Base-by-base conservation (phyloP, 2,797 vertebrate genomes). In the Okamejei kenojei region DNA sequence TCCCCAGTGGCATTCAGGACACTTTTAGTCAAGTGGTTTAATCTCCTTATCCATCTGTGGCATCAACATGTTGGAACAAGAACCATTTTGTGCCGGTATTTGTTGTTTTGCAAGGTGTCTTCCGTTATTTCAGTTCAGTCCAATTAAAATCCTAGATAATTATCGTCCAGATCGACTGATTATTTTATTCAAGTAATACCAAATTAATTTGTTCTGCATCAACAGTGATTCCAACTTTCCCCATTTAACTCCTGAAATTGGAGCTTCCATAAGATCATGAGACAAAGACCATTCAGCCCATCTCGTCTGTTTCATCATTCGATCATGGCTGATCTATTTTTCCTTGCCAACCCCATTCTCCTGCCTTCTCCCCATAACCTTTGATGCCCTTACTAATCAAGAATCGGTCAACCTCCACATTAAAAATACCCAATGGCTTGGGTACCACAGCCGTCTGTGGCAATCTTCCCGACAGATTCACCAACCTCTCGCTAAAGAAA, bases 151-250 rank as follows among this genome's bases (percentile, higher is more conserved):
- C 63, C n/a, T 88, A 15, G 15, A 2, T 68, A 68, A 35, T 88
- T 88, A 88, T 65, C n/a, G 32, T 23, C 61, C 84, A 35, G 13
- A 19, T 7, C 15, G 29, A 32, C 58, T 32, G n/a, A n/a, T n/a
- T n/a, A 86, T 63, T 63, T 86, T 86, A 29, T 86, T 63, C 58
- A 86, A 32, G n/a, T 86, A 65, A 86, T 86, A n/a, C 0, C 82
- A 86, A 86, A 86, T 65, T 29, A 86, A 63, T 63, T 86, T 63
- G 58, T n/a, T 86, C 29, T 61, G 15, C 82, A 7, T 65, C 17
- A 2, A 32, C 82, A 65, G 58, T n/a, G 17, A 86, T 63, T 32
- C 58, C 10, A 58, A 19, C n/a, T 65, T 21, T 7, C 8, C 8
- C 71, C 65, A 35, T 17, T n/a, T 65, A 63, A 65, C n/a, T 86